Conservation (phyloP, 2,113 vertebrate species). For the Sphyrna mokarran region DNA sequence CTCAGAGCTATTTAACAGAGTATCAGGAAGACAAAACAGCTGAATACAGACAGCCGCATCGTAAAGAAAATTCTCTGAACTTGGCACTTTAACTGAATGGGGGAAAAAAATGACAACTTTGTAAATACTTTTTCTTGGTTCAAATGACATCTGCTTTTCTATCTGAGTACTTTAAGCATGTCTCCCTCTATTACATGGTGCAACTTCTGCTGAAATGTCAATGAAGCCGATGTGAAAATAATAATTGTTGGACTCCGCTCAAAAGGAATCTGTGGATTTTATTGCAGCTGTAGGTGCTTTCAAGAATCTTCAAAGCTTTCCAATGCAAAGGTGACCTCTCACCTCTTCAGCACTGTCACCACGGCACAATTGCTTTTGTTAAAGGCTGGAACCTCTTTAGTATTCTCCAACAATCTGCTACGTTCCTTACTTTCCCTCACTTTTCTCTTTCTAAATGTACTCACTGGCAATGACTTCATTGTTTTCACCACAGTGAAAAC, state of each 20-base stretch:
- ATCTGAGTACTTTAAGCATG: slow-evolving; percentile 52
- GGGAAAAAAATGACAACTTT: slow-evolving; percentile 45
- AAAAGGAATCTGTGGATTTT: not conserved
- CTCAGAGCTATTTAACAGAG: slow-evolving; percentile 48
- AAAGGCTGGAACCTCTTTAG: not conserved
- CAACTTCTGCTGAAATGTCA: slow-evolving; percentile 41
- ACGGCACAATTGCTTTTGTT: not conserved
- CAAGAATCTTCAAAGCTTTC: slow-evolving; percentile 30
- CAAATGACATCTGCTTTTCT: slow-evolving; percentile 47
- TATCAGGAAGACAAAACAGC: slow-evolving; percentile 56
- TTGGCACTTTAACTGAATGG: slow-evolving; percentile 44
- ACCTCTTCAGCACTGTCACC: not conserved
- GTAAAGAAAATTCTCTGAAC: slow-evolving; percentile 48
- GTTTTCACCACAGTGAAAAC: not conserved
- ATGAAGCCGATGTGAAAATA: slow-evolving; percentile 38
- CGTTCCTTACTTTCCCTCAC: not conserved
- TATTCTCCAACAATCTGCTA: not conserved
- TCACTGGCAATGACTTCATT: not conserved
- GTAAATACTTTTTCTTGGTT: slow-evolving; percentile 47
- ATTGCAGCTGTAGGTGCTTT: slow-evolving; percentile 6
- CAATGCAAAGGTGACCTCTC: slow-evolving; percentile 13
- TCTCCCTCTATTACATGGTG: slow-evolving; percentile 45
- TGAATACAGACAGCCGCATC: slow-evolving; percentile 56
- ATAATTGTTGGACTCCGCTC: not conserved
- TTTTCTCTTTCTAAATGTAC: not conserved